Evolutionary conservation across 2,113 vertebrate species (phyloP), one percentile per base, ranked within the genome.

Genomic region (Anoura caudifer): DNA sequence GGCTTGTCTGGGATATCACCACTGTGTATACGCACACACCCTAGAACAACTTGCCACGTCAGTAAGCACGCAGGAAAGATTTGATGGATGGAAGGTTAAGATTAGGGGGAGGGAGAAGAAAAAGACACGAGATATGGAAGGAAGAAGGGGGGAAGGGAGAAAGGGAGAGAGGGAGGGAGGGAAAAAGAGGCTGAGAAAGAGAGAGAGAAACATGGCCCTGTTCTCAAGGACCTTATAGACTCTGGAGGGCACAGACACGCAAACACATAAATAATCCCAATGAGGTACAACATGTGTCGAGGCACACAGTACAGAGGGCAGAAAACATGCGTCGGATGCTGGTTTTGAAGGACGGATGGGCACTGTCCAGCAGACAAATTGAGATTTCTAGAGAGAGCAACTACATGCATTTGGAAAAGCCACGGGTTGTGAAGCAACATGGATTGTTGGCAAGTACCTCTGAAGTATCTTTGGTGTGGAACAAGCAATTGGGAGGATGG

Each of bases 31-130:
- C 11, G 16, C 17, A 10, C 54, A 79, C 31, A 92, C 9, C 8
- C 20, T 19, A 8, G 38, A 17, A n/a, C 2, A 54, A 9, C 0
- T 0, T 1, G 9, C 36, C 26, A 65, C 0, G 1, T 6, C 12
- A 2, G 0, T 3, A 20, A 28, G 12, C 14, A 2, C 0, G 54
- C 36, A 13, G 69, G 83, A 36, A 45, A 45, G 4, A 17, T 3
- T 6, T 13, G n/a, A 20, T 3, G 2, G 20, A 5, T 52, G 45
- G 52, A 31, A 72, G 28, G 20, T 15, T 87, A 33, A 19, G 54
- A 36, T 6, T 31, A 73, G 43, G 7, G 13, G 41, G 28, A 43
- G 24, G 7, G n/a, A 52, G 63, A 38, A 1, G n/a, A 33, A 7
- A 52, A n/a, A n/a, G 54, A 3, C 36, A 26, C 16, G 26, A 80